Evolutionary conservation across 2,113 vertebrate genomes (phyloP), one percentile per base, ranked within the genome.

Genomic region (Neodon shergylaensis): DNA sequence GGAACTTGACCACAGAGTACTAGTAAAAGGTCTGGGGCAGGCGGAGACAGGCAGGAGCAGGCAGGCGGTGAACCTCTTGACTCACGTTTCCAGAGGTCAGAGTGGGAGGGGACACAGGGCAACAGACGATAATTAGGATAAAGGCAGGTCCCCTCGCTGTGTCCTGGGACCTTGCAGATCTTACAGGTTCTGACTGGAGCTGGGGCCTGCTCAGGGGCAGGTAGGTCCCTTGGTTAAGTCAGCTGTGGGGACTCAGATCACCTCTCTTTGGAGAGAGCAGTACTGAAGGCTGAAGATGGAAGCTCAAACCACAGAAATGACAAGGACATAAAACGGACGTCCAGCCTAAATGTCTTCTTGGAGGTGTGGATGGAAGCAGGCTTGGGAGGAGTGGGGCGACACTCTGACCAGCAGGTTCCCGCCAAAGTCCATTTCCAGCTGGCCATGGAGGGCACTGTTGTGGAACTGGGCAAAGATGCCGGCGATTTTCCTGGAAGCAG

Each of bases 361-460:
- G 73, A n/a, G 24, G 0, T 3, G 14, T 66, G 26, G 22, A n/a
- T 58, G n/a, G 74, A 72, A 39, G 66, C 44, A 52, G 81, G 22
- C 33, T 21, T 54, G 78, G 39, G 44, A 5, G 2, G 19, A 24
- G 70, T 6, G 33, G 21, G 13, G 13, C 10, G 22, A 26, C 1
- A 39, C 36, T 77, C 31, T 65, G 36, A n/a, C 39, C 36, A 7
- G 22, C 49, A 31, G 22, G 22, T 22, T 42, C 10, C 61, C 22
- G 12, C 5, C 12, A 0, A 0, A 5, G 44, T 63, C 47, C 2
- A 2, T 47, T 16, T 73, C 86, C 22, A 39, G 66, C 63, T 74
- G 33, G 24, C 66, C 31, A 1, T 0, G 1, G 0, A 65, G 28
- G 76, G 61, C 26, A 0, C 8, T 8, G 22, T 1, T 5, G 7